These are phyloP conservation scores for Pygoscelis antarcticus DNA, from an alignment of 2,113 vertebrate species.

Conservation along the genomic window DNA sequence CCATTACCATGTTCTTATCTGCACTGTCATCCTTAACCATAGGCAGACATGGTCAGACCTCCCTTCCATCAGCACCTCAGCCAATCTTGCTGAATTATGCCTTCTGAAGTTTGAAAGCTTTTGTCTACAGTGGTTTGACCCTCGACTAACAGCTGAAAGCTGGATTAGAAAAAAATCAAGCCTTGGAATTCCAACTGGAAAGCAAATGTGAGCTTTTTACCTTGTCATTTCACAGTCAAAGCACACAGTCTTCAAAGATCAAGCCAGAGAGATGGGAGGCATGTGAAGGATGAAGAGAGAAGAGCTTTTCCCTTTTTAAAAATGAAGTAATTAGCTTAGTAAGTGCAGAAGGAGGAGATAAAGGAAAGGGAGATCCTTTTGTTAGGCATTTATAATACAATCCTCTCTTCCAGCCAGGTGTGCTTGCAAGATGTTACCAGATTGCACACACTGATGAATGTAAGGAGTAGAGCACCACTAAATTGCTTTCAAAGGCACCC, in stretches of 20 bases:
- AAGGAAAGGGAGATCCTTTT: constrained; percentile 2
- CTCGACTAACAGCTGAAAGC: constrained; percentile 18
- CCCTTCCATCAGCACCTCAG: background rate
- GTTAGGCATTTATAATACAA: background rate
- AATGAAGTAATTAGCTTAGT: constrained; percentile 43
- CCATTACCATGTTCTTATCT: background rate
- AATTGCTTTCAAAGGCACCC: background rate
- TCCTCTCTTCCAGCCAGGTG: background rate
- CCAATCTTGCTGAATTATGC: background rate
- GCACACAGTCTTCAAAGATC: background rate
- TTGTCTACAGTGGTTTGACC: constrained; percentile 24
- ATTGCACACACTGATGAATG: background rate
- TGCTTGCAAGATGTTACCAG: constrained; percentile 1
- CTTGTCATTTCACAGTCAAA: background rate
- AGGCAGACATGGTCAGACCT: background rate
- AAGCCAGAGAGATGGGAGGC: background rate
- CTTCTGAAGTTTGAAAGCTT: constrained; percentile 39
- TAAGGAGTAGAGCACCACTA: background rate
- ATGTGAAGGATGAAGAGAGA: background rate
- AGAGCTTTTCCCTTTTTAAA: background rate
- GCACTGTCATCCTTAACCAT: background rate
- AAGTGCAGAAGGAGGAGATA: background rate
- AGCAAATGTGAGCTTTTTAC: background rate
- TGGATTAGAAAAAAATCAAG: background rate
- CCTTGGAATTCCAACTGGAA: constrained; percentile 4